A percentile compares a stretch with the other conserved stretches of the same genome.
phyloP scores from a whole-genome alignment of 1,140 invertebrate species.

The Ctenoplectra terminalis region DNA sequence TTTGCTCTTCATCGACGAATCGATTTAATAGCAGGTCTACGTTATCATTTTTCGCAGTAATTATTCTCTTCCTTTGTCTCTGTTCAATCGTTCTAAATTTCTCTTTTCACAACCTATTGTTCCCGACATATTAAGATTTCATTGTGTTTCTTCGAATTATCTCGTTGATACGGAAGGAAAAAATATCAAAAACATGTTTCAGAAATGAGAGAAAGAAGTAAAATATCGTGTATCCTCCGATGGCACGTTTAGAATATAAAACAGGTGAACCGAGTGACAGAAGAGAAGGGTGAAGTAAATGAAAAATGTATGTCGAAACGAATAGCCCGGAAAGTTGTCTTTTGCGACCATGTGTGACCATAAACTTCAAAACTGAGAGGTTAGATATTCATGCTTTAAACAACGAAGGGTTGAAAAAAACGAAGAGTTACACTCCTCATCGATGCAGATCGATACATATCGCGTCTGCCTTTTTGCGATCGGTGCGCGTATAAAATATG shows the following conservation, averaged over 20 bases:
- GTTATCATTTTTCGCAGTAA: not conserved
- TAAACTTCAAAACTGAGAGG: not conserved
- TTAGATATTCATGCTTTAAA: not conserved
- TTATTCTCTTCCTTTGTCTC: not conserved
- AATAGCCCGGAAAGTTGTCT: not conserved
- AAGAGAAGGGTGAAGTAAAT: not conserved
- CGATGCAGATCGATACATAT: not conserved
- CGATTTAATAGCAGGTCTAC: not conserved
- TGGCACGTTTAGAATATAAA: slow-evolving; percentile 22
- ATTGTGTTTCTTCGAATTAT: not conserved
- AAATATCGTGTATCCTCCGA: slow-evolving; percentile 4
- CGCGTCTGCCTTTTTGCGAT: too few relatives aligned
- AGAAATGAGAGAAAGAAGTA: not conserved
- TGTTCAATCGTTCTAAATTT: not conserved
- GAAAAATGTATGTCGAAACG: slow-evolving; percentile 16
- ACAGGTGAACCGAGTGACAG: not conserved
- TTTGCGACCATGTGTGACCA: not conserved
- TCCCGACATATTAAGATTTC: not conserved
- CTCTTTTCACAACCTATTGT: too few relatives aligned
- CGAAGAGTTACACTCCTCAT: not conserved
- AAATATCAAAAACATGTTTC: not conserved
- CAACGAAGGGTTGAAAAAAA: not conserved
- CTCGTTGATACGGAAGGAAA: not conserved
- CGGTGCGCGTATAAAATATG: too few relatives aligned
- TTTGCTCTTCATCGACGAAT: not conserved